Evolutionary conservation across 2,888 invertebrate species (phyloP).

Genomic region (Tipula vernalis): DNA sequence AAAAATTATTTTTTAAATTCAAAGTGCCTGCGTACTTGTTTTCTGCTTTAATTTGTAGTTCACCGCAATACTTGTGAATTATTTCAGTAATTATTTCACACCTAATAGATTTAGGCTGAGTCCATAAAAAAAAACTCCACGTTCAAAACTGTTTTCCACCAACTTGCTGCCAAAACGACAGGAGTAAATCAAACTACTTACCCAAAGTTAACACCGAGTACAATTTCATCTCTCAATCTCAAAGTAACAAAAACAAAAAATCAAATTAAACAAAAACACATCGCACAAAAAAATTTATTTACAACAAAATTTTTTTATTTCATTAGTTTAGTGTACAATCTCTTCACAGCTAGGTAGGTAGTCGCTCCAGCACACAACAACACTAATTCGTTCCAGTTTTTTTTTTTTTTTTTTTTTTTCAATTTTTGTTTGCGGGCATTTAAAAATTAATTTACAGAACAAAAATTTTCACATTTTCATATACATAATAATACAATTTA

Average conservation of each 20-base stretch:
- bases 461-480: not conserved
- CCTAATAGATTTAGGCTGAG: too few relatives aligned
- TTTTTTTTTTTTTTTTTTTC: not conserved
- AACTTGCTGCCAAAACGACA: too few relatives aligned
- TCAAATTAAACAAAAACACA: not conserved
- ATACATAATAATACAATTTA: not conserved
- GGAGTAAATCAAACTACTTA: too few relatives aligned
- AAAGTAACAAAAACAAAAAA: not conserved
- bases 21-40: too few relatives aligned
- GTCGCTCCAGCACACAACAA: not conserved
- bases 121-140: too few relatives aligned
- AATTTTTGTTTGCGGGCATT: not conserved
- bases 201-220: too few relatives aligned
- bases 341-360: not conserved
- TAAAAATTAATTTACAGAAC: not conserved
- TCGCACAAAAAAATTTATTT: not conserved
- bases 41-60: too few relatives aligned
- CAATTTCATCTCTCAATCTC: too few relatives aligned
- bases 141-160: too few relatives aligned
- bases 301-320: conserved; percentile 1
- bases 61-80: too few relatives aligned
- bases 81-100: too few relatives aligned
- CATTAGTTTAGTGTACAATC: not conserved
- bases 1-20: too few relatives aligned
- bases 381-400: not conserved